Evolutionary conservation across 2,113 vertebrate species (phyloP), one percentile per base, ranked within the genome.

Genomic region (Hippotragus niger): DNA sequence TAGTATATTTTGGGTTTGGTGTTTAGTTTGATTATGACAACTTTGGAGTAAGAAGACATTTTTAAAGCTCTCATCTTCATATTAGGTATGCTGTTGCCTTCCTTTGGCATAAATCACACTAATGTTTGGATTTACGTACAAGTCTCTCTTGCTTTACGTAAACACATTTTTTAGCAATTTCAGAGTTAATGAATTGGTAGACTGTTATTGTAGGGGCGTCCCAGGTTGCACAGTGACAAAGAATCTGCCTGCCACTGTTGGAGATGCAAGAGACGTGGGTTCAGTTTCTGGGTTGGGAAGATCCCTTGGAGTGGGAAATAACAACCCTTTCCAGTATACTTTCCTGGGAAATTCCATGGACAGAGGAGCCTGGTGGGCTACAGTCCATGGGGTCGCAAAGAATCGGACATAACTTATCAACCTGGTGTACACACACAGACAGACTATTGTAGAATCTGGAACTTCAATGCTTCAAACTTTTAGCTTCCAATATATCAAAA

Each of bases 71-170:
- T 91, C 21, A 2, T 17, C 27, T 29, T 81, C 57, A 52, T 78
- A 27, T 64, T 88, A 80, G 74, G 17, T 91, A 58, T 84, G 1
- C 40, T 55, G 11, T 88, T 92, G 89, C 36, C 29, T 93, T 86
- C 36, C n/a, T 82, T 93, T 85, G 25, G 82, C 14, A 62, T 55
- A 78, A 58, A 57, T 92, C n/a, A 87, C 19, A 19, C 17, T 55
- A 27, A 67, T 95, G 43, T 62, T 83, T 92, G 50, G 58, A 53
- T 95, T 94, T 96, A 88, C 36, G 33, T 95, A 60, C 43, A 95
- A 36, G 45, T 95, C 23, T 71, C 43, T 89, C 45, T 90, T 82
- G n/a, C 74, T 97, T 93, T 74, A 82, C 55, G 4, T 95, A 94
- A 91, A 88, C 52, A 31, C 47, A 50, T 43, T 55, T 90, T 93